Conservation (phyloP, 2,113 vertebrate genomes). For the Pteronura brasiliensis region DNA sequence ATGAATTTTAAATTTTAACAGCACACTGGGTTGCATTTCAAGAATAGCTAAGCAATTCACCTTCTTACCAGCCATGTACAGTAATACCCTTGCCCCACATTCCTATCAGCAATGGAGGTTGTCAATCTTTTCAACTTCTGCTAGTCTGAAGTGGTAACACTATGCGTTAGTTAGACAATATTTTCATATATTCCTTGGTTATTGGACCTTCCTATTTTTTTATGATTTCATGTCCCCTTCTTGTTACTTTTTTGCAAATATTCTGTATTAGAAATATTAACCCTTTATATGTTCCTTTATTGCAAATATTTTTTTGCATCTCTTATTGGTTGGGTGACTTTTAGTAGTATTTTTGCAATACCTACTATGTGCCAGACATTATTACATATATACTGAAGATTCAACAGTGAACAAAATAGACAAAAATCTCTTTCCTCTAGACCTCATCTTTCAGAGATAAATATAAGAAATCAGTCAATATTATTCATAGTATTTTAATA, state of each 20-base stretch:
- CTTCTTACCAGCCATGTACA: neutral
- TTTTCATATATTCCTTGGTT: neutral
- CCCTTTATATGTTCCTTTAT: neutral
- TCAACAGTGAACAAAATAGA: neutral
- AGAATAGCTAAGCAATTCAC: neutral
- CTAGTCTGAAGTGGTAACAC: neutral
- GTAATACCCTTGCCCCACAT: neutral
- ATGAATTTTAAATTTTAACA: neutral
- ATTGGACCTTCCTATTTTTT: neutral
- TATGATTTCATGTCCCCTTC: neutral
- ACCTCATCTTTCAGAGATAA: neutral
- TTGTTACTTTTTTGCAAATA: neutral
- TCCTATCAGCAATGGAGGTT: neutral
- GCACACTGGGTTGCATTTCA: neutral
- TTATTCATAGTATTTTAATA: neutral
- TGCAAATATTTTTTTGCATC: neutral
- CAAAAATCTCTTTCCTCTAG: neutral
- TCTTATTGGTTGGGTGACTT: neutral
- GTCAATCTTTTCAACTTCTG: neutral
- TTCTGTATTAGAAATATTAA: conserved; percentile 14
- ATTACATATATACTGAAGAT: neutral
- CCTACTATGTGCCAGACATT: neutral
- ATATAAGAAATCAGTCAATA: neutral
- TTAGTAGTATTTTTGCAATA: neutral
- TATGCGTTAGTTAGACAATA: neutral